These are phyloP conservation scores for Hirtodrosophila cameraria DNA, from an alignment of 2,888 invertebrate genomes.

Conservation along the genomic window DNA sequence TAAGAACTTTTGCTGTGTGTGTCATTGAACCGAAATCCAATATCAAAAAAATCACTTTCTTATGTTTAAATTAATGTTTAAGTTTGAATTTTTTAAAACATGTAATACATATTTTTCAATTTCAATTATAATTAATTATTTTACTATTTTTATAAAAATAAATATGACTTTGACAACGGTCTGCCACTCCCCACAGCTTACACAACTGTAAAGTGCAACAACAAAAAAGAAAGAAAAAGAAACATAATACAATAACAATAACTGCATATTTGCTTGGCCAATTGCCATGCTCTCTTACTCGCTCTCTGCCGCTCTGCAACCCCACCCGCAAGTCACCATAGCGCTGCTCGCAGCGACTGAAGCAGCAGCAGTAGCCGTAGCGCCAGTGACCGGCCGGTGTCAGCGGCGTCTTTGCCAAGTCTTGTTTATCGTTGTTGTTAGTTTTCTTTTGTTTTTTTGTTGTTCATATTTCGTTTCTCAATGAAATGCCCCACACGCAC, in stretches of 20 bases:
- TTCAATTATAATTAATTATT: too few relatives aligned
- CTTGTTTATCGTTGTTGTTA: conserved; percentile 47
- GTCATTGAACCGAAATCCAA: too few relatives aligned
- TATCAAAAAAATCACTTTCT: too few relatives aligned
- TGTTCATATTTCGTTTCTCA: conserved; percentile 66
- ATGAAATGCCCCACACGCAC: conserved; percentile 66
- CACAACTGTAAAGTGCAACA: conserved; percentile 6
- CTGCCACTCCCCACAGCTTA: conserved; percentile 25
- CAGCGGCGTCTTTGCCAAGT: conserved; percentile 65
- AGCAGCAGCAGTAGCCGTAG: conserved; percentile 3
- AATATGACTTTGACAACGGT: conserved; percentile 38
- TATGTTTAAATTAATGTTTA: too few relatives aligned
- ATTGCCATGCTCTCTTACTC: conserved; percentile 32
- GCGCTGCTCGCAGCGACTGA: too few relatives aligned
- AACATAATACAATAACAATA: conserved; percentile 28
- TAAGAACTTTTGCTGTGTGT: conserved; percentile 20
- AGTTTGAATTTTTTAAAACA: too few relatives aligned
- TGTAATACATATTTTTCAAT: too few relatives aligned
- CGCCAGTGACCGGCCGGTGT: conserved; percentile 71
- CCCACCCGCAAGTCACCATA: conserved; percentile 31
- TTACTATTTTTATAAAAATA: too few relatives aligned
- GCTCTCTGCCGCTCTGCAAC: conserved; percentile 8
- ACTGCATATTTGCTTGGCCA: conserved; percentile 35
- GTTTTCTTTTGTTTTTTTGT: conserved; percentile 39
- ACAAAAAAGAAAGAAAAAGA: too few relatives aligned